Percentiles rank a stretch among this genome's conserved stretches.
Conservation (phyloP, 1,140 invertebrate genomes). For the Aphaenogaster floridana region DNA sequence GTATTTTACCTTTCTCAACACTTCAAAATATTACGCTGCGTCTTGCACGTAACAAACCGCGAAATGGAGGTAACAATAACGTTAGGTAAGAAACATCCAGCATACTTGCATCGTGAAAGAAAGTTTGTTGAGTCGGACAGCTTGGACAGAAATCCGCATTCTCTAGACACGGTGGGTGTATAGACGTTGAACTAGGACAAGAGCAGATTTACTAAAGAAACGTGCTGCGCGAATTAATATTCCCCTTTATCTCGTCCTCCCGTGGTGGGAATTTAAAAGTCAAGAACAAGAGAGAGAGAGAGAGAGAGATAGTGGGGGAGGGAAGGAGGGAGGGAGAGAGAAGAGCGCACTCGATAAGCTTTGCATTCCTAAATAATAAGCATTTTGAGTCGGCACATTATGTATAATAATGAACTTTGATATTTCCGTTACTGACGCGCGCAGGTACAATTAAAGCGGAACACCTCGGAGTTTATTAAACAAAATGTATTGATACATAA, state of each 20-base stretch:
- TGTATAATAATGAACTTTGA: slow-evolving; percentile 33
- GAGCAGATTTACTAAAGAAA: slow-evolving; percentile 44
- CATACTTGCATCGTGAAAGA: slow-evolving; percentile 30
- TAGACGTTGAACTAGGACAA: slow-evolving; percentile 40
- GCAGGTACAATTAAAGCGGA: slow-evolving; percentile 20
- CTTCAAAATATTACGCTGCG: too few species aligned
- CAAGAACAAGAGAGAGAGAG: not conserved
- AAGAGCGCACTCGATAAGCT: slow-evolving; percentile 22
- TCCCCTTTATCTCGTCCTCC: slow-evolving; percentile 16
- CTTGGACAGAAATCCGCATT: slow-evolving; percentile 35
- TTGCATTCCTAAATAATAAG: slow-evolving; percentile 50
- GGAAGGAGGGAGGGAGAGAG: not conserved
- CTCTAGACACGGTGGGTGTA: slow-evolving; percentile 10
- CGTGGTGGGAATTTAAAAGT: slow-evolving; percentile 28
- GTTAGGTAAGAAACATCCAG: slow-evolving; percentile 20
- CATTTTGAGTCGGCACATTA: not conserved
- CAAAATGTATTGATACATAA: not conserved
- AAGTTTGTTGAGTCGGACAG: slow-evolving; percentile 48
- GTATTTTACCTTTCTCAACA: too few species aligned
- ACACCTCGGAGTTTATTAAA: not conserved
- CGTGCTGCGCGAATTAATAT: slow-evolving; percentile 45
- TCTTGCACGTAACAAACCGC: not conserved
- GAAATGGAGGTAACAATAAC: slow-evolving; percentile 16
- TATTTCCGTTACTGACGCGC: not conserved
- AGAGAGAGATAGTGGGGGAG: not conserved